Percentiles rank a stretch among this genome's conserved stretches.
Evolutionary conservation across 35 echinoderm and acorn worm species (phyloP).

Genomic region (Eucidaris tribuloides): DNA sequence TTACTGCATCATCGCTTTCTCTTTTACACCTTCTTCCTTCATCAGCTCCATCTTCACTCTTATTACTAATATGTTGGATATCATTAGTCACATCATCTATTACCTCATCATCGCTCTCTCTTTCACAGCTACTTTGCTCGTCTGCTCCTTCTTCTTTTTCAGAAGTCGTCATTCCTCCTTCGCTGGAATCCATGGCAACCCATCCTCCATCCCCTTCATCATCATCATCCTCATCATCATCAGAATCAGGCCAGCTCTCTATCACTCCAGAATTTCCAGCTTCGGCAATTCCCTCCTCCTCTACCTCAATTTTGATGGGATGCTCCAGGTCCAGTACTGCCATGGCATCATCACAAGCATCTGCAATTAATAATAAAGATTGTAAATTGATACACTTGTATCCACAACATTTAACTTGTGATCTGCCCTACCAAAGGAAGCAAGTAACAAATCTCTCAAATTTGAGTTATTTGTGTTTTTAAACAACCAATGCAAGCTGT

Average conservation of each 20-base stretch:
- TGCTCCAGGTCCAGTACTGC: neutral
- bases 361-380: neutral
- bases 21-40: neutral
- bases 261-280: neutral
- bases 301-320: neutral
- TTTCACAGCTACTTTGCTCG: neutral
- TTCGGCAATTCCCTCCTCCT: neutral
- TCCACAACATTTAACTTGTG: too few relatives aligned
- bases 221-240: neutral
- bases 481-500: too few relatives aligned
- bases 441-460: too few relatives aligned
- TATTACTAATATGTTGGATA: too few relatives aligned
- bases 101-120: neutral
- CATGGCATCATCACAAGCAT: neutral
- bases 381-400: neutral
- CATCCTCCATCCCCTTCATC: neutral
- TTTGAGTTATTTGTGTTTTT: too few relatives aligned
- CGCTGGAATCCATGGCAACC: neutral
- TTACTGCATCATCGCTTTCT: neutral
- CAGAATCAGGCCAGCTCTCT: neutral
- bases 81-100: too few relatives aligned
- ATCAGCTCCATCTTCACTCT: neutral
- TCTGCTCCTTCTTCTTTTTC: neutral
- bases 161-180: neutral
- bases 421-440: too few relatives aligned